Evolutionary conservation across 1,140 invertebrate genomes (phyloP).

Genomic region (Hylaeus volcanicus): DNA sequence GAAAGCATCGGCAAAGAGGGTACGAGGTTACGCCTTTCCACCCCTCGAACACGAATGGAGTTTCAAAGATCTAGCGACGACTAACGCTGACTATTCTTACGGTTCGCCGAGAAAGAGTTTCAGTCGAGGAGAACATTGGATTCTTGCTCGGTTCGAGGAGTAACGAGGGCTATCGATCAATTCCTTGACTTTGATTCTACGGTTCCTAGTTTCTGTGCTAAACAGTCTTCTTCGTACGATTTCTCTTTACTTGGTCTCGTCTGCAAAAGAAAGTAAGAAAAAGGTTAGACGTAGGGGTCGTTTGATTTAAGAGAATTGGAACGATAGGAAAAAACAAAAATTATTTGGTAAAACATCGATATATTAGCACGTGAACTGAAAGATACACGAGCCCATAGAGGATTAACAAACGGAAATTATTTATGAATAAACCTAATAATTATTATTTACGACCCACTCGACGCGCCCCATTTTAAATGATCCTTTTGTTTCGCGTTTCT

Average conservation of each 20-base stretch:
- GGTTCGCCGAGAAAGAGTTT: not conserved
- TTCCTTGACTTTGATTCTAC: slow-evolving; percentile 14
- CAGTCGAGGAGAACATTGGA: no score
- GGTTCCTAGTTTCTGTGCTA: not conserved
- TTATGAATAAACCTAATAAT: no score
- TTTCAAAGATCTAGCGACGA: not conserved
- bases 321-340: no score
- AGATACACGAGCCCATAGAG: no score
- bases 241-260: not conserved
- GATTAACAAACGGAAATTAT: no score
- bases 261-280: slow-evolving; percentile 5
- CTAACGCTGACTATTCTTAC: not conserved
- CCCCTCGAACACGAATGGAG: not conserved
- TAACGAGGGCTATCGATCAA: slow-evolving; percentile 13
- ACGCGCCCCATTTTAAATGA: no score
- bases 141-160: not conserved
- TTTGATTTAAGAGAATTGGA: no score
- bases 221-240: not conserved
- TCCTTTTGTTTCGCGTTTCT: slow-evolving; percentile 5
- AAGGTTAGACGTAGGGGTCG: not conserved
- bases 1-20: slow-evolving; percentile 57
- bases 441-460: no score
- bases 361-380: no score
- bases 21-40: slow-evolving; percentile 8
- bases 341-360: no score